Percentiles rank a stretch among this genome's conserved stretches.
phyloP scores from a whole-genome alignment of 2,113 vertebrate species.

The Panthera uncia region DNA sequence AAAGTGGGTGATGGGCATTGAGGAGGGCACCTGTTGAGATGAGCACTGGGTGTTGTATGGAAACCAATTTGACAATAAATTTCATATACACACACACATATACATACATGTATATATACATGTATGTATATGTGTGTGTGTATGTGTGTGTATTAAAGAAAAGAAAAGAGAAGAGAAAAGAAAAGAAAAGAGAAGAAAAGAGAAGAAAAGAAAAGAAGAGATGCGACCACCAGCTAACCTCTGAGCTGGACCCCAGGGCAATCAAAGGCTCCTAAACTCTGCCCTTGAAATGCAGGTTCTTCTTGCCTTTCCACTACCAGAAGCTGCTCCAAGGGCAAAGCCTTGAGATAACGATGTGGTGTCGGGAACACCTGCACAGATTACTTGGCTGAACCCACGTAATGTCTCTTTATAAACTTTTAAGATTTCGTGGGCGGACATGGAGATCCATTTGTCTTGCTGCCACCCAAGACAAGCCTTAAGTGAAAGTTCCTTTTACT shows the following conservation, averaged over 20 bases:
- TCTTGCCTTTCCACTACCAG: not conserved
- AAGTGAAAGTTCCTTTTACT: not conserved
- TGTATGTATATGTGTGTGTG: no score
- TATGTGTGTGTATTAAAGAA: no score
- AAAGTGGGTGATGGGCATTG: no score
- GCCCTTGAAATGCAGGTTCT: not conserved
- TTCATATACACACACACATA: no score
- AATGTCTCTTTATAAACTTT: not conserved
- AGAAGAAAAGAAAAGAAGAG: not conserved
- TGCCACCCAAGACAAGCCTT: not conserved
- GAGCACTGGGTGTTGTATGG: no score
- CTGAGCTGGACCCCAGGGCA: not conserved
- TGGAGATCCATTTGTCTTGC: not conserved
- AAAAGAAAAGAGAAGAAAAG: no score
- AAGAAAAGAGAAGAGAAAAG: no score
- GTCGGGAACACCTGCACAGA: not conserved
- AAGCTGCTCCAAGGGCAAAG: not conserved
- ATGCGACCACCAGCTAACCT: not conserved
- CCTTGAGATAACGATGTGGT: not conserved
- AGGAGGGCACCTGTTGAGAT: no score
- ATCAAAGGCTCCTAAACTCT: not conserved
- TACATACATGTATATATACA: no score
- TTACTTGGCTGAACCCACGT: not conserved
- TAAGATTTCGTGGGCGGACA: not conserved
- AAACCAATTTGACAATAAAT: no score